Base-by-base conservation (phyloP, 2,888 invertebrate species). In the Drosophila cognata region DNA sequence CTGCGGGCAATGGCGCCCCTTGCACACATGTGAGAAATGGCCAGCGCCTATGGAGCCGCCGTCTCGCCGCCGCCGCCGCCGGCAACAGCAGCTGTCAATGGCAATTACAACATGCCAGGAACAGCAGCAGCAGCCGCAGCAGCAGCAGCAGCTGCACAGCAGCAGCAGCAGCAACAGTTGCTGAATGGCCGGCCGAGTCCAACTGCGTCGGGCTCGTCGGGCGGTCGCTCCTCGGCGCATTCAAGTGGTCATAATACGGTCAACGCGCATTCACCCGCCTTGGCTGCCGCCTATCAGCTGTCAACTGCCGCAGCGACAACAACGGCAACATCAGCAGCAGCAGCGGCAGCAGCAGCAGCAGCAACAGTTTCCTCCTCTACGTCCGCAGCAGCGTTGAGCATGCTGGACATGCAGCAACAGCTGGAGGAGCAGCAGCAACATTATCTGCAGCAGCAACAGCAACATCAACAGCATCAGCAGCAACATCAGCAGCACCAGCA, bases 21-120 rank as follows among this genome's bases (percentile, higher is more conserved):
- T 77, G 92, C 93, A 81, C 93, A 93, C 77, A 93, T 93, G 93
- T 93, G 93, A 93, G 93, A 93, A 92, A 92, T 93, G 92, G 93
- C 93, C 91, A 90, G 88, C 79, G 92, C 92, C 84, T 92, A 91
- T 79, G 92, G 91, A 81, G 92, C 91, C 66, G 71, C 69, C 77
- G 77, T 84, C 73, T 68, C 79, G 75, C 83, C 74, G 63, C 79
- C 79, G 76, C 74, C 85, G 80, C 72, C 83, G 62, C 83, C 67
- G 28, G 38, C 74, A 59, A 36, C 63, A 25, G 62, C 57, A 51
- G 73, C 71, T 58, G 71, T 57, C 25, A 64, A 61, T 11, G 56
- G 57, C 31, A 57, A 41, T 29, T 41, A 41, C 31, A 87, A 84
- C 51, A 69, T 89, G 82, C 68, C 71, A n/a, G 33, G 59, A 28